Evolutionary conservation across 2,113 vertebrate genomes (phyloP), one percentile per base, ranked within the genome.

Genomic region (Pedionomus torquatus): DNA sequence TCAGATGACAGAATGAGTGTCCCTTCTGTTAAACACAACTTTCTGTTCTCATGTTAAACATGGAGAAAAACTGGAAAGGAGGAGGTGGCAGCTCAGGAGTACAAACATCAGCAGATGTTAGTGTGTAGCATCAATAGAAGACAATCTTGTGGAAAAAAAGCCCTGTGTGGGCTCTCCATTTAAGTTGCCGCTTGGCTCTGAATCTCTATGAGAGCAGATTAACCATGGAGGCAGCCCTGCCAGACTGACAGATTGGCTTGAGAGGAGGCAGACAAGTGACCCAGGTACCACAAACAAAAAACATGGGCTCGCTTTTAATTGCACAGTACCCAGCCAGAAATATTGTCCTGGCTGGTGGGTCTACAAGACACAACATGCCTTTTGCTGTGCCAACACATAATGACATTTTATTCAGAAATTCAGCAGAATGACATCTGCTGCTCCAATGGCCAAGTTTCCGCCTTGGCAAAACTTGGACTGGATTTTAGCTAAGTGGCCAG

Each of bases 191-290:
- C 35, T 94, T 66, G 55, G 83, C 70, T 81, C 60, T n/a, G 68
- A 74, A 44, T 64, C 41, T 79, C 65, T 58, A 31, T 17, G 68
- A 46, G 51, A 77, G 70, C 44, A 75, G 55, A 57, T 71, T 63
- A 75, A 82, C 55, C 51, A 63, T 3, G 0, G 72, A 55, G 58
- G 51, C 39, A 86, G 90, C 64, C 20, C 51, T 93, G 92, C 96
- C 96, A 97, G 79, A 18, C 54, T 0, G 2, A 78, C 95, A 96
- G 95, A 92, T 91, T 24, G 63, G 54, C 79, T 54, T 26, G 49
- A 90, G 89, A 71, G 90, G 65, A 96, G 87, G 72, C 89, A 96
- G 95, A 95, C 82, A 92, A 66, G 81, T 13, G 19, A 70, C 90
- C 43, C 83, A 86, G 93, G 91, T 20, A 96, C 11, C 54, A 54